Evolutionary conservation across 2,888 invertebrate species (phyloP), one percentile per base, ranked within the genome.

Genomic region (Malacosoma neustria): DNA sequence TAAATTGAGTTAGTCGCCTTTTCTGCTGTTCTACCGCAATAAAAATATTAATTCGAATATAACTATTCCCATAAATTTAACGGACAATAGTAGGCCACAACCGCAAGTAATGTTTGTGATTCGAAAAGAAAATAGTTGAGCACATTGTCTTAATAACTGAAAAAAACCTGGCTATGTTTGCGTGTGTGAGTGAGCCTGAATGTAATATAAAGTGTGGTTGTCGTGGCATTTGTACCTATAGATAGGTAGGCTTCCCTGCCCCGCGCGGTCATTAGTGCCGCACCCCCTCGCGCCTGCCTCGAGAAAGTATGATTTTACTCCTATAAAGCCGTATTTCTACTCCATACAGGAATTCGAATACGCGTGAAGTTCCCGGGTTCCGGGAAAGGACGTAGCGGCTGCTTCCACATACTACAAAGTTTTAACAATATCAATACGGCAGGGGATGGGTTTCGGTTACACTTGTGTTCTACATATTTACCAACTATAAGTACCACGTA

Each of bases 271-370:
- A 87, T 87, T 87, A 87, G 86, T 69, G 61, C 70, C 72, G 63
- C 68, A 56, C 61, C 71, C 72, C 72, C 73, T 66, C 73, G 53
- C 72, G 57, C 72, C 71, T 68, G 72, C 60, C 67, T 72, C 70
- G 84, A 82, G 84, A 85, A 85, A 85, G 84, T 85, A 84, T 82
- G 85, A 85, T 84, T 85, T 84, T 84, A 80, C 82, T 84, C 84
- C 81, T 77, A 84, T 84, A 85, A 85, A 84, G 82, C 82, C 79
- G 84, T 82, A 85, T 84, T 85, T 82, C 85, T 82, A 84, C 84
- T 84, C 74, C 82, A 84, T 82, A 84, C 80, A 81, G 84, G 81
- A 82, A 85, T 85, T 81, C 79, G 77, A 84, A 77, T 79, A 74
- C 73, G 79, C 74, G 71, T 54, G 69, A 79, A 81, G 74, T 76